phyloP scores from a whole-genome alignment of 2,113 vertebrate genomes.

The Plectropomus leopardus region DNA sequence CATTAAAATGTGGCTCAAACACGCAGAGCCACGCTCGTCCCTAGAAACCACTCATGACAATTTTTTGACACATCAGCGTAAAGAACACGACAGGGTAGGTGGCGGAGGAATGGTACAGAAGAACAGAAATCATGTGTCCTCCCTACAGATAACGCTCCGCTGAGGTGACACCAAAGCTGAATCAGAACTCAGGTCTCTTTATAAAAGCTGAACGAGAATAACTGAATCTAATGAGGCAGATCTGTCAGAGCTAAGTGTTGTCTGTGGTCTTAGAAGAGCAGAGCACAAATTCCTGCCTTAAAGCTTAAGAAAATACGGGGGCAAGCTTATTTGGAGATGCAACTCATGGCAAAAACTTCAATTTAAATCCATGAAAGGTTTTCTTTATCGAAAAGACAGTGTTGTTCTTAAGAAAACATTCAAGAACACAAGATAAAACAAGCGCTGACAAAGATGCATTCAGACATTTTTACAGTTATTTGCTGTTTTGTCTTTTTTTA shows the following conservation, averaged over 20 bases:
- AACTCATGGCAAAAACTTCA: slow-evolving; percentile 9
- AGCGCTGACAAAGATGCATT: not conserved
- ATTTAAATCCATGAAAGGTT: slow-evolving; percentile 15
- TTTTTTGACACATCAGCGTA: slow-evolving; percentile 49
- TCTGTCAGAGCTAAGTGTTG: slow-evolving; percentile 39
- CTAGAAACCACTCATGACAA: slow-evolving; percentile 60
- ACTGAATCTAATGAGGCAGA: slow-evolving; percentile 57
- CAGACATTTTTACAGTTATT: not conserved
- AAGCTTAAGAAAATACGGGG: slow-evolving; percentile 8
- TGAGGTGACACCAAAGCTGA: slow-evolving; percentile 36
- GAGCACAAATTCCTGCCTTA: slow-evolving; percentile 21
- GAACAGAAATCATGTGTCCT: slow-evolving; percentile 39
- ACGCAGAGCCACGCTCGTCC: slow-evolving; percentile 53
- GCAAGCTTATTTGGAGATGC: not conserved
- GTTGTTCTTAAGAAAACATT: slow-evolving; percentile 24
- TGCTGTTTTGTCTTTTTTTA: not conserved
- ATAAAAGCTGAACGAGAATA: slow-evolving; percentile 41
- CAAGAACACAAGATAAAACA: slow-evolving; percentile 17
- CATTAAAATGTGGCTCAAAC: slow-evolving; percentile 78
- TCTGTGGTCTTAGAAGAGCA: slow-evolving; percentile 24
- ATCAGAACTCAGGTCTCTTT: slow-evolving; percentile 19
- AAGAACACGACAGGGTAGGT: slow-evolving; percentile 47
- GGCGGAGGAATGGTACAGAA: slow-evolving; percentile 19
- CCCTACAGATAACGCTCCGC: slow-evolving; percentile 28
- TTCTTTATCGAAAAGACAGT: slow-evolving; percentile 8